Evolutionary conservation across 2,888 invertebrate species (phyloP).

Genomic region (Lagria hirta): DNA sequence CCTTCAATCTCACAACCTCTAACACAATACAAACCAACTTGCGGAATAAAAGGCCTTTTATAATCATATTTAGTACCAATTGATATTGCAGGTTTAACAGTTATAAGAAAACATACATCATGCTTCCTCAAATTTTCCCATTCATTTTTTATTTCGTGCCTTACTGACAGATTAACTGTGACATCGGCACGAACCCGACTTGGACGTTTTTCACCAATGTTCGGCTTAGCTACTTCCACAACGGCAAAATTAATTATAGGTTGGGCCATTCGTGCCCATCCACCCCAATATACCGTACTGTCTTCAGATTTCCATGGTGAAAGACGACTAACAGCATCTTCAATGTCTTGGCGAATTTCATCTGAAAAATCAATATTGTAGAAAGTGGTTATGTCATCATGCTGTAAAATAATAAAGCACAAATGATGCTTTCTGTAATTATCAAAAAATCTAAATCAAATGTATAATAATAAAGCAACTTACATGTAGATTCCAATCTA

Average conservation of each 20-base stretch:
- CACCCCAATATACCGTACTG: conserved; percentile 84
- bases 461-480: conserved; percentile 55
- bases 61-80: conserved; percentile 86
- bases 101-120: conserved; percentile 95
- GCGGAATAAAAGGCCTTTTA: conserved; percentile 83
- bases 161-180: conserved; percentile 86
- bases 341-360: conserved; percentile 98
- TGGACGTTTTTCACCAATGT: conserved; percentile 88
- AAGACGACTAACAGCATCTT: conserved; percentile 92
- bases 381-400: too few species aligned
- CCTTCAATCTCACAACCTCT: conserved; percentile 99
- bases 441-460: too few species aligned
- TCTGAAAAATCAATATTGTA: too few species aligned
- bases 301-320: conserved; percentile 95
- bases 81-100: conserved; percentile 80
- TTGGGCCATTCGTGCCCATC: conserved; percentile 99
- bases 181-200: conserved; percentile 95
- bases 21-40: conserved; percentile 89
- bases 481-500: conserved; percentile 95
- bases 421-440: too few species aligned
- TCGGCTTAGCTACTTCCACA: conserved; percentile 91
- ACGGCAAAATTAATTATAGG: conserved; percentile 91
- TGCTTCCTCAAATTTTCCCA: conserved; percentile 97
- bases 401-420: too few species aligned
- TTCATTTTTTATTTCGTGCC: conserved; percentile 89